These are phyloP conservation scores for Cyclura pinguis DNA, from an alignment of 2,797 vertebrate species.

Conservation along the genomic window DNA sequence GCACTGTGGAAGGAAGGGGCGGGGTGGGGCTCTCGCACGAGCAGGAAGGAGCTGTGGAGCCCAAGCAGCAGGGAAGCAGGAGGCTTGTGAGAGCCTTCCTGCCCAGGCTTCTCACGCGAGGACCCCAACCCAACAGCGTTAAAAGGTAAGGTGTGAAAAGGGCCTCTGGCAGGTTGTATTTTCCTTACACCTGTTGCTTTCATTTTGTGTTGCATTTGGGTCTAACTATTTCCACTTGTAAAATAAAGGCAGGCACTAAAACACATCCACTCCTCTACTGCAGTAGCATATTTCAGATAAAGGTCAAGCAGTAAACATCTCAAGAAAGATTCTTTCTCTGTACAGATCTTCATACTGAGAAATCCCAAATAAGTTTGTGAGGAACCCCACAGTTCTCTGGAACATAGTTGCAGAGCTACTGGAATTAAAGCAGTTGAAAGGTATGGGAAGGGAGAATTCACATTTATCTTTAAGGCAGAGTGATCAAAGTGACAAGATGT, in stretches of 20 bases:
- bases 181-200: background rate
- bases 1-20: no score
- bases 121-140: no score
- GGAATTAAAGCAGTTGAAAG: background rate
- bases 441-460: background rate
- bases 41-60: no score
- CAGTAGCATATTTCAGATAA: background rate
- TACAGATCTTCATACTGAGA: background rate
- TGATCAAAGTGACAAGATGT: background rate
- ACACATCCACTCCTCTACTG: background rate
- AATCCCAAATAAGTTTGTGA: background rate
- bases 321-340: background rate
- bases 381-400: background rate
- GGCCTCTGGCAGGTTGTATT: background rate
- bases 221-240: background rate
- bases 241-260: background rate
- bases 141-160: no score
- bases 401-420: background rate
- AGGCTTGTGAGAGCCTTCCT: no score
- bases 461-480: background rate
- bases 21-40: no score
- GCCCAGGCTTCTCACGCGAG: no score
- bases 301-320: background rate
- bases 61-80: no score
- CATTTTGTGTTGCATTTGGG: background rate